Base-by-base conservation (phyloP, 2,797 vertebrate genomes). In the Ibycter americanus region DNA sequence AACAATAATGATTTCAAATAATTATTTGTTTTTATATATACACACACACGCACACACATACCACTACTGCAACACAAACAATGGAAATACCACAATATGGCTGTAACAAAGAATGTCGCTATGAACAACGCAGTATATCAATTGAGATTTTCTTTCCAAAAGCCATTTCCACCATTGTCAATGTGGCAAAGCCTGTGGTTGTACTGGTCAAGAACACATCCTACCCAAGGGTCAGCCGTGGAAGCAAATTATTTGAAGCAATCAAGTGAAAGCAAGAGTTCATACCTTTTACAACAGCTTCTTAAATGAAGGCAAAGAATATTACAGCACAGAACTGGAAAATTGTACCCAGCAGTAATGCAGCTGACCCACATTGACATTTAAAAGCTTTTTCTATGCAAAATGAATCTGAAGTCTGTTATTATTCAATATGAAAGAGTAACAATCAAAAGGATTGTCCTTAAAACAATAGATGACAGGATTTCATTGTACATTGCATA, bases 41-140 rank as follows among this genome's bases (percentile, higher is more conserved):
- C 4, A 51, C 3, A 23, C 3, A 40, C 4, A 4, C 13, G 7
- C 8, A 61, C 10, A 27, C 8, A 8, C 2, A 31, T 1, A 3
- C 16, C 15, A n/a, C 21, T 34, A 51, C 26, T 47, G 19, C 9
- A 49, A 42, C 12, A 70, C 14, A 66, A 61, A 51, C 79, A 13
- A 42, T 12, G 10, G 6, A 79, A 73, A 83, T 32, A 46, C 3
- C 9, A 62, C 31, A 47, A 40, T 6, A 3, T 4, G 31, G 11
- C 47, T 91, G 13, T 89, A 56, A 29, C 5, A 54, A 44, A 44
- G 31, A 66, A 66, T 3, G 2, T 8, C 54, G 16, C 23, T 46
- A 15, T 14, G 8, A 70, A 40, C 22, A 78, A 49, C 13, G 3
- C 31, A 61, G 56, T 1, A 7, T 27, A 52, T 46, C 15, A 25